Base-by-base conservation (phyloP, 1,140 invertebrate genomes). In the Diachasmimorpha longicaudata region DNA sequence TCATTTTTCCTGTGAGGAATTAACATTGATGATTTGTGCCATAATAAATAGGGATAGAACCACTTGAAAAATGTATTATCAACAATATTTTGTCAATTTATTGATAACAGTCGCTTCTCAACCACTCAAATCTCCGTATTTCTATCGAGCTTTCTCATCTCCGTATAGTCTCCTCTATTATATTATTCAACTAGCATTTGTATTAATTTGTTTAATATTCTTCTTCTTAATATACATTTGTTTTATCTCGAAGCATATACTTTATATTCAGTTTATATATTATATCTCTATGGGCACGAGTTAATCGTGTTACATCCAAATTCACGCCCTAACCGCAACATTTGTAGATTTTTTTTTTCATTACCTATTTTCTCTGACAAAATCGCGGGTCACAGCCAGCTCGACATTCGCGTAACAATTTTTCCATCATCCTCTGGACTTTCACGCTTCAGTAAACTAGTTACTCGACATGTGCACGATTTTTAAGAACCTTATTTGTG, bases 351-450 rank as follows among this genome's bases (percentile, higher is more conserved):
- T 63, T 63, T 63, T 23, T 23, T 58, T 58, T n/a, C n/a, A 23
- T 58, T 14, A 25, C 4, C 19, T 63, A n/a, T 63, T 63, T 42
- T 46, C 14, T 69, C 37, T 46, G 14, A 21, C 36, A 69, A 42
- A 36, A 6, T 42, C 67, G 9, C 42, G 16, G 16, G 23, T 72
- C 71, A 63, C 71, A 63, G 48, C 48, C 71, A 36, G 48, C 31
- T 25, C 42, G 55, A 58, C 71, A 72, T 72, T 55, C 48, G 39
- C 46, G 19, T 48, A 52, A 69, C 44, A 71, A 48, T 71, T 71
- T 48, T 23, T 52, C 19, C 48, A 52, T 52, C 48, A 46, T 46
- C 11, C 31, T 31, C 31, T 31, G 6, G 31, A 31, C 31, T 31
- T 31, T 31, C 13, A 42, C 39, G 13, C 13, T 42, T 13, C 4